Evolutionary conservation across 2,888 invertebrate species (phyloP), one percentile per base, ranked within the genome.

Genomic region (Hemithea aestivaria): DNA sequence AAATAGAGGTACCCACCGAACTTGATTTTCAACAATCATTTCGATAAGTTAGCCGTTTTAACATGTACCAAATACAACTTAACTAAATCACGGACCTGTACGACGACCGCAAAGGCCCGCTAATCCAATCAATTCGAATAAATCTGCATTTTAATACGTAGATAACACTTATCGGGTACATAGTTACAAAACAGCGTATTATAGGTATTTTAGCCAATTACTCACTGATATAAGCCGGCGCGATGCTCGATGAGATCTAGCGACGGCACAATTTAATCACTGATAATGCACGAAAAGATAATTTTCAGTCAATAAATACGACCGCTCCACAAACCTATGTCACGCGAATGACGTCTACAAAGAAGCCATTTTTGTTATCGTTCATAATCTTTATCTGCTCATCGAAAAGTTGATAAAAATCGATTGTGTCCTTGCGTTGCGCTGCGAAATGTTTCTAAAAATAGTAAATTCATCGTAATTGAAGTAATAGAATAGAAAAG

Each of bases 141-240:
- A 40, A 52, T 53, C 56, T 51, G 37, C 45, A 38, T 46, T 45
- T 27, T 40, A 49, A 48, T 45, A 39, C 22, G 28, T 16, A 26
- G 38, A 40, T 45, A 35, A 20, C 32, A 38, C 31, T 40, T 39
- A 30, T 40, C 27, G 39, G 36, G 37, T 35, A 42, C 43, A 40
- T 51, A 35, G 32, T 36, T 36, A 29, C 41, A 29, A 51, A 45
- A 45, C 49, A 53, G 36, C 24, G 41, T 31, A 35, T 43, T 48
- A 47, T 27, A 42, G 45, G 48, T 44, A 45, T 45, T 51, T 36
- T 37, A 11, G 20, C 32, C 1, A 34, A 50, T 50, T 58, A 73
- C 75, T 73, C 45, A 76, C 75, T 45, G 59, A 45, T 64, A 62
- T 52, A 47, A 40, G 36, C 52, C 58, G 57, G 60, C 49, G 46